Base-by-base conservation (phyloP, 2,113 vertebrate genomes). In the Crotalus helleri region DNA sequence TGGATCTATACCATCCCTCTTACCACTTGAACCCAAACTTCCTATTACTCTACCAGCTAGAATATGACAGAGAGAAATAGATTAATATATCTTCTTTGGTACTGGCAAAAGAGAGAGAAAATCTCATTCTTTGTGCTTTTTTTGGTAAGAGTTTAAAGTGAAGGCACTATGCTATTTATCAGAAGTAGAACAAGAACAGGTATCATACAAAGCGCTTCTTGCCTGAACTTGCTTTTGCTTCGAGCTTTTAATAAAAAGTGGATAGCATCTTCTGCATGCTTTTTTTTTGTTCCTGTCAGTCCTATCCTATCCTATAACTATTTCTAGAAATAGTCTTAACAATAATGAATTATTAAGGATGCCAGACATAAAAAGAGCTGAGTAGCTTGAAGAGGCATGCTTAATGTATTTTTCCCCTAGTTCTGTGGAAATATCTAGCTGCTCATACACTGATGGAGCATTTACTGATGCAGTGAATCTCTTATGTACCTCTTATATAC, bases 301-400 rank as follows among this genome's bases (percentile, higher is more conserved):
- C 54, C 90, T 49, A 49, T 49, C 54, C 90, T 23, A 85, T 96
- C 26, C 92, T 23, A 0, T n/a, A 23, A 46, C 4, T 88, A 51
- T 39, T 94, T 90, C 8, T 6, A 59, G 9, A 94, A 93, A 88
- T 46, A 21, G 26, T n/a, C 57, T 49, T 93, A 94, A 89, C 61
- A 39, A 5, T 88, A 85, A 89, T 91, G 19, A 51, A 87, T 88
- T 92, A 26, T 11, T 44, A 51, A 92, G 29, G 10, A 74, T 46
- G 12, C 24, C 53, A 44, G 53, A 85, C 89, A 44, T 6, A 90
- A 5, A 33, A 8, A 33, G 55, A 51, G n/a, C 12, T 53, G 57
- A 92, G 29, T 90, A 57, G 81, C 92, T 93, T 86, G 7, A 26
- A 46, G 24, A 89, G 17, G 5, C 54, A 92, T 87, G 53, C 33